A percentile compares a stretch with the other conserved stretches of the same genome.
phyloP scores from a whole-genome alignment of 2,888 invertebrate genomes.

The Phytoseiulus persimilis region DNA sequence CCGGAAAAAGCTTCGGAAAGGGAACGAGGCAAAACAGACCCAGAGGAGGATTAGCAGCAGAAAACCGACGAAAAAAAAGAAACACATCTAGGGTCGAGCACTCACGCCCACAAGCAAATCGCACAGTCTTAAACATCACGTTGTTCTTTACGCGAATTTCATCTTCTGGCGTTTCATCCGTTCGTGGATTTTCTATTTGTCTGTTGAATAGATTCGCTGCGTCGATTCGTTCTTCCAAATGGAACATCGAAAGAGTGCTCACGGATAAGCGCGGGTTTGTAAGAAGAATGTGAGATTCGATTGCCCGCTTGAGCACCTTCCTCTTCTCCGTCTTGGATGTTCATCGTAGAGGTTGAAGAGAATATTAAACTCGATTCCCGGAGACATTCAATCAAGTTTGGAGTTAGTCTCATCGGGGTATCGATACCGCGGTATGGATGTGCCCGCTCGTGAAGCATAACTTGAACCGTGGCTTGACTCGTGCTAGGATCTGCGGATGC shows the following conservation, averaged over 20 bases:
- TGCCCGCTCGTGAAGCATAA: too few relatives aligned
- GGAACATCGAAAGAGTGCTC: background rate
- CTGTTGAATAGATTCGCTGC: background rate
- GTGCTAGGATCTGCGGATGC: too few relatives aligned
- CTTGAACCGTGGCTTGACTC: too few relatives aligned
- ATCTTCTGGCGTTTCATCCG: background rate
- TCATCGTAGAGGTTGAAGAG: too few relatives aligned
- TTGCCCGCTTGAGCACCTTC: too few relatives aligned
- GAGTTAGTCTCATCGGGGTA: too few relatives aligned
- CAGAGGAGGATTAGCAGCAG: background rate
- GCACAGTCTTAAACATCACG: background rate
- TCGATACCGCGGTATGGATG: too few relatives aligned
- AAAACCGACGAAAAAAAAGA: background rate
- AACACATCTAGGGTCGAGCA: background rate
- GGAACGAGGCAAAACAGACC: background rate
- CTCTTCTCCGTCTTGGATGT: too few relatives aligned
- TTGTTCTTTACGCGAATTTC: background rate
- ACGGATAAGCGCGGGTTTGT: too few relatives aligned
- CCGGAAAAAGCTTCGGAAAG: background rate
- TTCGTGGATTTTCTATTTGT: background rate
- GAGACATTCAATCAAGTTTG: too few relatives aligned
- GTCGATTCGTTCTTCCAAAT: background rate
- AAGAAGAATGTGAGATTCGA: too few relatives aligned
- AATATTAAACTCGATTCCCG: too few relatives aligned
- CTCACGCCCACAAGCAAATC: background rate